Evolutionary conservation across 2,797 vertebrate genomes (phyloP).

Genomic region (Hippoglossus hippoglossus): DNA sequence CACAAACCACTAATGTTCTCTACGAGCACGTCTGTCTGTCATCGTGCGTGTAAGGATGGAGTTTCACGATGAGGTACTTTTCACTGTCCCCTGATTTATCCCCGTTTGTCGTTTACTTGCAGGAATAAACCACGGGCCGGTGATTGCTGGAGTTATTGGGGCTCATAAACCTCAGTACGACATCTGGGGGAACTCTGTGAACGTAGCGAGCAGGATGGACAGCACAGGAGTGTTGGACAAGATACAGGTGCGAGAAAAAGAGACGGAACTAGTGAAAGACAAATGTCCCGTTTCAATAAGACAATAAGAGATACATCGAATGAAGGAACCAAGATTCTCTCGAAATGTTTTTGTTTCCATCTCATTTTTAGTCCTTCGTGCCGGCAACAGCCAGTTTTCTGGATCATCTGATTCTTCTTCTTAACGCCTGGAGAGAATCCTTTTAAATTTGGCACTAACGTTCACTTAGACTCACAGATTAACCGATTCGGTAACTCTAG

Average conservation of each 20-base stretch:
- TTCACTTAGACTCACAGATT: too few relatives aligned
- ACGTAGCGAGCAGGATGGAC: constrained; percentile 94
- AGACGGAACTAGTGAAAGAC: neutral
- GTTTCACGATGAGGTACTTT: too few relatives aligned
- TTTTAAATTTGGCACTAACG: too few relatives aligned
- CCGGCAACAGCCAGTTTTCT: too few relatives aligned
- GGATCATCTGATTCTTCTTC: too few relatives aligned
- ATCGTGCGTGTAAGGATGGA: too few relatives aligned
- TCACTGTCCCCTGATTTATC: neutral
- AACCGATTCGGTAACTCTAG: too few relatives aligned
- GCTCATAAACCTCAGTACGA: constrained; percentile 93
- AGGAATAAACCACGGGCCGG: constrained; percentile 91
- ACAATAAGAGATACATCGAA: neutral
- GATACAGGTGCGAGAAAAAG: constrained; percentile 85
- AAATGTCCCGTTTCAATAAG: neutral
- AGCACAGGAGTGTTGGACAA: constrained; percentile 90
- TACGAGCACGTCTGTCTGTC: too few relatives aligned
- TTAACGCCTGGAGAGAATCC: too few relatives aligned
- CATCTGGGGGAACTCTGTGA: constrained; percentile 94
- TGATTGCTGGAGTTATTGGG: constrained; percentile 92
- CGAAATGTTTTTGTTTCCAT: too few relatives aligned
- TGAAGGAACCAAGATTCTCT: neutral
- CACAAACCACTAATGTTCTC: neutral
- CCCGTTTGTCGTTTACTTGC: neutral
- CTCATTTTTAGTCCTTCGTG: too few relatives aligned